Percentiles rank a stretch among this genome's conserved stretches.
Evolutionary conservation across 2,113 vertebrate genomes (phyloP).

Genomic region (Coptodon rendalli): DNA sequence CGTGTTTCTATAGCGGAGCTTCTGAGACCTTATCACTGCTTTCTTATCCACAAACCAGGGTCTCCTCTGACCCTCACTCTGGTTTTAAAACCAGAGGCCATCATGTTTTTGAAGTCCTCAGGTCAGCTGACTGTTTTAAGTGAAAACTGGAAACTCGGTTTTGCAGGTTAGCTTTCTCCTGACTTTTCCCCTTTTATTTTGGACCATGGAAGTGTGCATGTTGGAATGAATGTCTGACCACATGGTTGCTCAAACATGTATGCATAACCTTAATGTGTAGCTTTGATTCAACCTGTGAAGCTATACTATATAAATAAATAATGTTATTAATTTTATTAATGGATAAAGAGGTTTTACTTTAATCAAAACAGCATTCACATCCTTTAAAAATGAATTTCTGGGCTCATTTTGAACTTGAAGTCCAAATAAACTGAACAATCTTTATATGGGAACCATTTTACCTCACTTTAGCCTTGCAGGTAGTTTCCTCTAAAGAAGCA

Average conservation of each 20-base stretch:
- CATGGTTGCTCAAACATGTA: not conserved
- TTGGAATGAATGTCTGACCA: not conserved
- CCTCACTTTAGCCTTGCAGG: not conserved
- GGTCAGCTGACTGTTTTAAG: not conserved
- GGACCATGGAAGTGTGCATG: not conserved
- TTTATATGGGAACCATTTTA: accelerated
- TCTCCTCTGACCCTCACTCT: not conserved
- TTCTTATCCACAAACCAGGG: not conserved
- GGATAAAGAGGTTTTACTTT: not conserved
- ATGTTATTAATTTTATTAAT: not conserved
- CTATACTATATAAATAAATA: not conserved
- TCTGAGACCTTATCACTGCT: not conserved
- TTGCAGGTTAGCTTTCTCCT: not conserved
- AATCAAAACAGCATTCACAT: not conserved
- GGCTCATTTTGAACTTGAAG: not conserved
- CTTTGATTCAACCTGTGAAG: not conserved
- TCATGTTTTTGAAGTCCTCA: not conserved
- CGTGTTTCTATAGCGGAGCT: accelerated
- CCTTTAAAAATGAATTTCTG: not conserved
- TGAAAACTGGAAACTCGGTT: not conserved
- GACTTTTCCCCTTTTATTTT: not conserved
- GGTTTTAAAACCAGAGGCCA: not conserved
- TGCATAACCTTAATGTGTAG: not conserved
- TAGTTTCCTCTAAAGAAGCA: not conserved
- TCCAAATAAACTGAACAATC: not conserved